Conservation (phyloP, 1,140 invertebrate genomes). For the Drosophila sturtevanti region DNA sequence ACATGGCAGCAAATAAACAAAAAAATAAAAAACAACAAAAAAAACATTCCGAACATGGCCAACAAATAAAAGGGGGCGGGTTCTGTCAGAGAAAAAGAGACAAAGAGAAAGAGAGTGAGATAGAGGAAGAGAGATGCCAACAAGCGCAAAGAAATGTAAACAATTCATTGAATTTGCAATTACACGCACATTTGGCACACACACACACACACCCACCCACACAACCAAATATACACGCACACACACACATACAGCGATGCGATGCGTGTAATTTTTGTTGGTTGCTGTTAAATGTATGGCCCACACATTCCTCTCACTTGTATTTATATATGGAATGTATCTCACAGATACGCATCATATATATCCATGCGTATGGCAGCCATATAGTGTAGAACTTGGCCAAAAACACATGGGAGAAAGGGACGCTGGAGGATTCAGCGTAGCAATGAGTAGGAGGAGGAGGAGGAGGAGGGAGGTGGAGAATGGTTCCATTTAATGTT, state of each 20-base stretch:
- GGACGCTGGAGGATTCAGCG: background rate
- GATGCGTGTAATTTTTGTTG: conserved; percentile 73
- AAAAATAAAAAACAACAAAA: no score
- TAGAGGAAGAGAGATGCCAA: conserved; percentile 41
- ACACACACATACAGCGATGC: conserved; percentile 32
- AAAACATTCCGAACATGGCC: conserved; percentile 48
- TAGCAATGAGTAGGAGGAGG: background rate
- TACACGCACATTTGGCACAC: conserved; percentile 79
- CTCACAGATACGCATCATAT: conserved; percentile 80
- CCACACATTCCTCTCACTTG: conserved; percentile 45
- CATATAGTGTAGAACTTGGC: conserved; percentile 8
- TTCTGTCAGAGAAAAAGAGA: conserved; percentile 7
- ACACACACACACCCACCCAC: conserved; percentile 35
- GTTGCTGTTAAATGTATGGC: conserved; percentile 42
- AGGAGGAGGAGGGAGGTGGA: background rate
- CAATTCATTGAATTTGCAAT: conserved; percentile 82
- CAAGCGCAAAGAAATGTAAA: conserved; percentile 81
- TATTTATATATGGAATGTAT: conserved; percentile 77
- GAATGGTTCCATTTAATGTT: conserved; percentile 73
- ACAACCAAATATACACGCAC: conserved; percentile 9
- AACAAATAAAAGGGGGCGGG: conserved; percentile 29
- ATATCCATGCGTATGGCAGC: conserved; percentile 64
- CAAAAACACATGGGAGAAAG: background rate
- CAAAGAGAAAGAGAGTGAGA: background rate
- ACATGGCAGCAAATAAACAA: conserved; percentile 28